Conservation (phyloP, 2,113 vertebrate genomes). For the Grantiella picta region DNA sequence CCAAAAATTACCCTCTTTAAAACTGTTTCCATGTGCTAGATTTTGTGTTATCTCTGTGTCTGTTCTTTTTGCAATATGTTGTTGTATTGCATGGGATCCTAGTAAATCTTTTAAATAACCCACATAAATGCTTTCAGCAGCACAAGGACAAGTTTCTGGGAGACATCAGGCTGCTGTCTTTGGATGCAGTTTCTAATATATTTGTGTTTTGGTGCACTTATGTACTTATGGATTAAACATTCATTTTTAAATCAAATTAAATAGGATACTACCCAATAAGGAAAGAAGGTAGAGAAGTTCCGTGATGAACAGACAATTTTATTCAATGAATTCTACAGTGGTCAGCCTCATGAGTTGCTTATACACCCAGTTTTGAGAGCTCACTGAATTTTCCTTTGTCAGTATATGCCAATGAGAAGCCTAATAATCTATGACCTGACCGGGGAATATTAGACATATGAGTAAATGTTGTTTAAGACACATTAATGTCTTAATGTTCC, state of each 20-base stretch:
- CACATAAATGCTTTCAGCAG: neutral
- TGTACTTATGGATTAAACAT: neutral
- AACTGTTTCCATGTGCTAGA: neutral
- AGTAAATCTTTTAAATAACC: neutral
- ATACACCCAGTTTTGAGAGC: neutral
- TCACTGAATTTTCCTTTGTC: neutral
- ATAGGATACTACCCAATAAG: neutral
- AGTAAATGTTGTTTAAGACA: constrained; percentile 19
- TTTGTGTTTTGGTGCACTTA: neutral
- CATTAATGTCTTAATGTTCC: constrained; percentile 4
- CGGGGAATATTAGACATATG: neutral
- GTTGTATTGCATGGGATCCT: neutral
- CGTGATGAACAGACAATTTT: neutral
- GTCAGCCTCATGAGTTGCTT: neutral
- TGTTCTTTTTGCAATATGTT: neutral
- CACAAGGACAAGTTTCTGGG: neutral
- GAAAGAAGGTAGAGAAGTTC: neutral
- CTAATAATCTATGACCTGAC: neutral
- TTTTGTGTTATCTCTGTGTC: neutral
- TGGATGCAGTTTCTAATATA: neutral
- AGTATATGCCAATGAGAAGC: neutral
- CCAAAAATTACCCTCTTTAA: neutral
- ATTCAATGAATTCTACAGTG: neutral
- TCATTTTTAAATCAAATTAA: neutral
- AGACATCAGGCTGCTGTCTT: neutral